Conservation (phyloP, 2,113 vertebrate genomes). For the Pao palembangensis region DNA sequence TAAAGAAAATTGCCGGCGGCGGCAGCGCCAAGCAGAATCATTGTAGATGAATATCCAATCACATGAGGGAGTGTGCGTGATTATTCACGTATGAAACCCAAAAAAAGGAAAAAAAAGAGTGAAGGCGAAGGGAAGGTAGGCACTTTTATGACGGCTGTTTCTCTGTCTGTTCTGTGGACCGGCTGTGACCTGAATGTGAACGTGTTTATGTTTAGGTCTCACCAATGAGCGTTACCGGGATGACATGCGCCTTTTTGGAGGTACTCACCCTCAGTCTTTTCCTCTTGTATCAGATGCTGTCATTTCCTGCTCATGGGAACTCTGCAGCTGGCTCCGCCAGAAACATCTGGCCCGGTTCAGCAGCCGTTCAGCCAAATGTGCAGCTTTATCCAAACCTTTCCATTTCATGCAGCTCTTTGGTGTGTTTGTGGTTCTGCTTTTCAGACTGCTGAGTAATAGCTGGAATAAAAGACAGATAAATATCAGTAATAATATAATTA, state of each 20-base stretch:
- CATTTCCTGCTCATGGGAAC: constrained; percentile 38
- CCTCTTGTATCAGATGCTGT: constrained; percentile 57
- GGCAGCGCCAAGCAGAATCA: constrained; percentile 54
- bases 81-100: constrained; percentile 56
- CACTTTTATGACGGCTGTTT: constrained; percentile 43
- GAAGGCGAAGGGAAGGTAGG: not conserved
- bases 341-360: constrained; percentile 17
- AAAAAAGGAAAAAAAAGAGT: not conserved
- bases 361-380: constrained; percentile 4
- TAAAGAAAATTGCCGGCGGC: constrained; percentile 57
- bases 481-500: not conserved
- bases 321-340: constrained; percentile 18
- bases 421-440: constrained; percentile 13
- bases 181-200: constrained; percentile 72
- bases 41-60: constrained; percentile 66
- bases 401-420: constrained; percentile 16
- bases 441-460: constrained; percentile 7
- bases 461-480: not conserved
- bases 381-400: constrained; percentile 19
- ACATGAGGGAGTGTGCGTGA: constrained; percentile 45
- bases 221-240: constrained; percentile 81
- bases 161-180: constrained; percentile 62
- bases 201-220: constrained; percentile 81
- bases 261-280: constrained; percentile 70
- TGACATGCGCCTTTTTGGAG: constrained; percentile 79